Base-by-base conservation (phyloP, 2,888 invertebrate species). In the Drosophila ezoana region DNA sequence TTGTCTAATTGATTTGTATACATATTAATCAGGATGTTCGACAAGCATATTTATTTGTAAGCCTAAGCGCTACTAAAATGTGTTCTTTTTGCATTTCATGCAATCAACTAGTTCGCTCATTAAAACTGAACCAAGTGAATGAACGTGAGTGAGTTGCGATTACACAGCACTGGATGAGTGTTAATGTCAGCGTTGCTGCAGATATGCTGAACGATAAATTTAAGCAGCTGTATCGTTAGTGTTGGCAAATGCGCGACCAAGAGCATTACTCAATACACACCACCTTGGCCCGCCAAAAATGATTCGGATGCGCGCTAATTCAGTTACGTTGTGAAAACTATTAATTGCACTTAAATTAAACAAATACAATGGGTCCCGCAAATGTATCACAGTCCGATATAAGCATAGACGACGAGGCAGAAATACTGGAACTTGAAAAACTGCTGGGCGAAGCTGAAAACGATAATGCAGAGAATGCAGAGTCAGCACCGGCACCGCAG, bases 371-470 rank as follows among this genome's bases (percentile, higher is more conserved):
- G 85, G 60, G 70, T 48, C 80, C 89, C 0, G 45, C 64, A 5
- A 77, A 79, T 14, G 58, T 43, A 37, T 70, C 79, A 1, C 60
- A 79, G 23, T 4, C 57, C 4, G 79, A 87, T 5, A 49, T 72
- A 18, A 81, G 87, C 16, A 70, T 88, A 5, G 89, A 89, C 3
- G 90, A 89, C 23, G 91, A 90, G 43, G 86, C 79, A 2, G 91
- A 90, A 66, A 67, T 89, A 32, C 54, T 84, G 58, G 91, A 82
- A 3, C 67, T 92, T 16, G 92, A 89, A 59, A 82, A 90, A 67
- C 66, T 92, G 4, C 78, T 92, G 14, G 67, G 56, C 11, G 81
- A 75, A 35, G 87, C 78, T 4, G 89, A 87, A 37, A 87, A 87
- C 4, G 79, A 87, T 16, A 79, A 76, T 35, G 78, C 52, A n/a